phyloP scores from a whole-genome alignment of 30 jellyfish, hydroid and myxozoan species.

The Turritopsis dohrnii region DNA sequence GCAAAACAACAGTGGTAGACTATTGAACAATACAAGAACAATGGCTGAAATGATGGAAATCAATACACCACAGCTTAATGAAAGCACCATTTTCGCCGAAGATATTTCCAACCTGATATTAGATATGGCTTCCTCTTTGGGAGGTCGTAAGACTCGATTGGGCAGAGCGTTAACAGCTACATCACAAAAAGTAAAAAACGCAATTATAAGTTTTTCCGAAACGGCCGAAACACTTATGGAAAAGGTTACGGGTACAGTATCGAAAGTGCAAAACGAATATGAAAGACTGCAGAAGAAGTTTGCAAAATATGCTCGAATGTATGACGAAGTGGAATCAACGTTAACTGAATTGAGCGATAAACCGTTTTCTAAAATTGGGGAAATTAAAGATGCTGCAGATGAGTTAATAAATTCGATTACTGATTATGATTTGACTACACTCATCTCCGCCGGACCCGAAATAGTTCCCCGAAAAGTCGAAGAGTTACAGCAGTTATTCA shows the following conservation, averaged over 20 bases:
- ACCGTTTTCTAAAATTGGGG: constrained; percentile 76
- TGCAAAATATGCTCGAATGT: constrained; percentile 44
- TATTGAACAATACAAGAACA: neutral
- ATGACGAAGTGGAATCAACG: constrained; percentile 45
- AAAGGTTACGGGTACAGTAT: neutral
- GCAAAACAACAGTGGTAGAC: neutral
- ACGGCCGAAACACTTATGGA: neutral
- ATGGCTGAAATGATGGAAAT: constrained; percentile 5
- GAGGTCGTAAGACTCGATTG: constrained; percentile 2
- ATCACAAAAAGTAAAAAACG: neutral
- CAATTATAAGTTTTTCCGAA: neutral
- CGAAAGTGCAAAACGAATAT: neutral
- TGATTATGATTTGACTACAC: constrained; percentile 48
- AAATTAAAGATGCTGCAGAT: constrained; percentile 65
- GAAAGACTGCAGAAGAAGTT: constrained; percentile 42
- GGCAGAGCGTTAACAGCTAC: constrained; percentile 11
- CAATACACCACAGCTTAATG: constrained; percentile 10
- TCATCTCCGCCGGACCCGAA: constrained; percentile 60
- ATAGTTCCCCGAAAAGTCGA: constrained; percentile 39
- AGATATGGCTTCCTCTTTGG: constrained; percentile 3
- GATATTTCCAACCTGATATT: neutral
- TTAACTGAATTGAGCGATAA: constrained; percentile 64
- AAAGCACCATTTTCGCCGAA: neutral
- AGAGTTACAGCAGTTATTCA: constrained; percentile 53
- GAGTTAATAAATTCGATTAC: constrained; percentile 37